phyloP scores from a whole-genome alignment of 1,140 invertebrate species.

The Melitaea cinxia region DNA sequence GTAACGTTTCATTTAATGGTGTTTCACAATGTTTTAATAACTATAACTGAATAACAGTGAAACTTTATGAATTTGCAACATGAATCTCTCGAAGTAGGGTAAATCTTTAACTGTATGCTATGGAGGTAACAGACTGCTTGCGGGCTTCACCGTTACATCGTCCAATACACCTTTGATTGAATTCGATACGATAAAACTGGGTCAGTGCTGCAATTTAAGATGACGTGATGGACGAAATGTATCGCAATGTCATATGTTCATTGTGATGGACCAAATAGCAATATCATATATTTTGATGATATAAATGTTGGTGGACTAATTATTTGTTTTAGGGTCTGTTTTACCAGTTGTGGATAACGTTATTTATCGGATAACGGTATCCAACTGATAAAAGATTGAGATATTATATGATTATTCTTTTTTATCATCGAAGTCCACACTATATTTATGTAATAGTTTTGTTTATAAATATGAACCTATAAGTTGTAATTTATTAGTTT shows the following conservation, averaged over 20 bases:
- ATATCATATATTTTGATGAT: too few relatives aligned
- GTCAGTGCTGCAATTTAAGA: slow-evolving; percentile 12
- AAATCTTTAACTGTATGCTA: slow-evolving; percentile 47
- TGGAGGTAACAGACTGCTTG: slow-evolving; percentile 40
- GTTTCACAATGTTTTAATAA: slow-evolving; percentile 28
- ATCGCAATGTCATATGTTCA: neutral
- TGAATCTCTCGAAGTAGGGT: slow-evolving; percentile 46
- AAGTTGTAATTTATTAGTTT: too few relatives aligned
- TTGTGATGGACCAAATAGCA: too few relatives aligned
- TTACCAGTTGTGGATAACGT: too few relatives aligned
- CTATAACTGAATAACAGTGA: slow-evolving; percentile 21
- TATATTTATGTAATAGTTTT: too few relatives aligned
- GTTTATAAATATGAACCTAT: too few relatives aligned
- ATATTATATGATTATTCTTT: too few relatives aligned
- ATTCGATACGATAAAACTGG: slow-evolving; percentile 37
- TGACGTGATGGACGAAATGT: neutral
- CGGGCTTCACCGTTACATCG: slow-evolving; percentile 49
- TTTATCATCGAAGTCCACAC: too few relatives aligned
- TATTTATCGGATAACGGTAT: too few relatives aligned
- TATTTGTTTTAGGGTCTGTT: too few relatives aligned
- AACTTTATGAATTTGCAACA: slow-evolving; percentile 34
- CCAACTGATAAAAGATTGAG: too few relatives aligned
- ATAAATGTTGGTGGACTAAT: too few relatives aligned
- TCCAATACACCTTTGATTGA: slow-evolving; percentile 51
- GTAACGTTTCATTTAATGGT: slow-evolving; percentile 4